A percentile compares a stretch with the other conserved stretches of the same genome.
Conservation (phyloP, 2,797 vertebrate species). For the Iguana delicatissima region DNA sequence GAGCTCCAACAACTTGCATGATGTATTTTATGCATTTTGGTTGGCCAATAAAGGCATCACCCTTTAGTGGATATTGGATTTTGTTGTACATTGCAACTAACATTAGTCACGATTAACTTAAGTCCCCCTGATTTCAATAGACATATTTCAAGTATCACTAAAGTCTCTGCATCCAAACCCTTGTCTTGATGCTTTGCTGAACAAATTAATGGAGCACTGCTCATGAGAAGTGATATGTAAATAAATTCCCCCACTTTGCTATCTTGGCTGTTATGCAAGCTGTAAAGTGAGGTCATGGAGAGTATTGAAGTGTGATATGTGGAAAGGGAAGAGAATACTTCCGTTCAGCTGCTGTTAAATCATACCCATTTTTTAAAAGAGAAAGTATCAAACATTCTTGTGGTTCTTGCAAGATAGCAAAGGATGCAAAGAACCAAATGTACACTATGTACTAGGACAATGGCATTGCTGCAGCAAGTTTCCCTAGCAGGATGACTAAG, state of each 20-base stretch:
- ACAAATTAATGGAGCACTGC: constrained; percentile 5
- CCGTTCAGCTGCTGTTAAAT: constrained; percentile 48
- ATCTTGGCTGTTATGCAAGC: constrained; percentile 51
- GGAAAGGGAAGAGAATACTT: constrained; percentile 40
- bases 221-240: constrained; percentile 45
- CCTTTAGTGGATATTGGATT: too few species aligned
- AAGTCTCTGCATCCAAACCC: background rate
- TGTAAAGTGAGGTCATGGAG: background rate
- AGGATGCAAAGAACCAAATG: constrained; percentile 70
- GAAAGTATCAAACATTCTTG: constrained; percentile 48
- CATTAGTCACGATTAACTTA: background rate
- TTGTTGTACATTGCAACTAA: background rate
- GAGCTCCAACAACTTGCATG: too few species aligned
- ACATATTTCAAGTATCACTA: background rate
- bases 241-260: constrained; percentile 53
- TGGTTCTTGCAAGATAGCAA: constrained; percentile 58
- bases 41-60: too few species aligned
- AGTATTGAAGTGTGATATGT: constrained; percentile 45
- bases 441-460: constrained; percentile 66
- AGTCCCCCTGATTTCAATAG: background rate
- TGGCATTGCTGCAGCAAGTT: constrained; percentile 63
- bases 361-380: constrained; percentile 40
- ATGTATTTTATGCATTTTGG: too few species aligned
- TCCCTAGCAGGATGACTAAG: constrained; percentile 71
- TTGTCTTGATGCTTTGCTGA: constrained; percentile 40